Evolutionary conservation across 1,140 invertebrate species (phyloP).

Genomic region (Paraescarpia echinospica): DNA sequence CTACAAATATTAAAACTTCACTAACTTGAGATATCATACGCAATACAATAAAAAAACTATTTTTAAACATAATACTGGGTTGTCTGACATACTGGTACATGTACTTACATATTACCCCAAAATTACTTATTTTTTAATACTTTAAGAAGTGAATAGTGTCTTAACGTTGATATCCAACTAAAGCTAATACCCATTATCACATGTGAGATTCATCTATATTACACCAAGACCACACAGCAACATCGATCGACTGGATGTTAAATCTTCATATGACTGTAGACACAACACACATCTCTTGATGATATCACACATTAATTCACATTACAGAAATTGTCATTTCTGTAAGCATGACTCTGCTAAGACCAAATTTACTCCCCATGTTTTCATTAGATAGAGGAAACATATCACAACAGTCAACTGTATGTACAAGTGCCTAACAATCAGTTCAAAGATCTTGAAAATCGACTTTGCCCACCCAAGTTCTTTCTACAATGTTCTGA

Average conservation of each 20-base stretch:
- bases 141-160: too few species aligned
- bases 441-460: slow-evolving; percentile 1
- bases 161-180: not conserved
- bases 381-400: not conserved
- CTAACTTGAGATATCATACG: not conserved
- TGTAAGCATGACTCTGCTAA: not conserved
- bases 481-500: not conserved
- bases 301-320: not conserved
- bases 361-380: not conserved
- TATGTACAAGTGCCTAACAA: not conserved
- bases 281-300: not conserved
- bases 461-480: not conserved
- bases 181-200: not conserved
- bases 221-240: not conserved
- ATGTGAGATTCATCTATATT: not conserved
- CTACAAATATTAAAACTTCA: not conserved
- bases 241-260: not conserved
- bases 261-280: not conserved
- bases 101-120: not conserved
- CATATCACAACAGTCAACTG: not conserved
- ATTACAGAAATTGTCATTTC: not conserved
- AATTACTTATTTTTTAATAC: not conserved
- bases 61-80: not conserved
- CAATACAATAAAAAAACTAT: not conserved
- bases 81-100: not conserved